phyloP scores from a whole-genome alignment of 2,888 invertebrate species.

The Dioctria rufipes region DNA sequence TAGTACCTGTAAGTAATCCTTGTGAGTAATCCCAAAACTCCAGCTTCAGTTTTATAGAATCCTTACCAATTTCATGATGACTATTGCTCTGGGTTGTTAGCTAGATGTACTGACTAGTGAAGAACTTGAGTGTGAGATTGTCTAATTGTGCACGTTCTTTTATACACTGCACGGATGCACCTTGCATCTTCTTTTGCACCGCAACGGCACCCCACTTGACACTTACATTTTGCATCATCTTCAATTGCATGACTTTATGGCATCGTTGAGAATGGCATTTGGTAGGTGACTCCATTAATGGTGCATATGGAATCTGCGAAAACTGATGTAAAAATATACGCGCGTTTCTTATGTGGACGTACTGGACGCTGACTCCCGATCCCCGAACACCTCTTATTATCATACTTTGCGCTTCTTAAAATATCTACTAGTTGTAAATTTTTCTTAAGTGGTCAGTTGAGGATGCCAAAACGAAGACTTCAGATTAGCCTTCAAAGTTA shows the following conservation, averaged over 20 bases:
- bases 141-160: constrained; percentile 52
- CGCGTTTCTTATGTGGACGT: constrained; percentile 19
- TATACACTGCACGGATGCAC: constrained; percentile 46
- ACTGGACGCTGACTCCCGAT: background rate
- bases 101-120: constrained; percentile 7
- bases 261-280: constrained; percentile 48
- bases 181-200: constrained; percentile 46
- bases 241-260: constrained; percentile 49
- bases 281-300: constrained; percentile 37
- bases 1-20: constrained; percentile 11
- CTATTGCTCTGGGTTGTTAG: background rate
- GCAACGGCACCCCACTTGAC: constrained; percentile 51
- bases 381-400: constrained; percentile 8
- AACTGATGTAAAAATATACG: constrained; percentile 5
- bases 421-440: constrained; percentile 16
- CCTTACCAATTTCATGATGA: constrained; percentile 43
- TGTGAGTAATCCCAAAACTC: background rate
- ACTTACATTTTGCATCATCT: constrained; percentile 42
- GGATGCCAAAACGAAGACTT: constrained; percentile 24
- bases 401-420: background rate
- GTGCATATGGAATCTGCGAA: constrained; percentile 14
- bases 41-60: background rate
- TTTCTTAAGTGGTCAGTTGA: constrained; percentile 14
- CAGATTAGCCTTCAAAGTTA: constrained; percentile 32
- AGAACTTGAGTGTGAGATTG: constrained; percentile 44